These are phyloP conservation scores for Nebria ingens DNA, from an alignment of 1,140 invertebrate species.

Conservation along the genomic window DNA sequence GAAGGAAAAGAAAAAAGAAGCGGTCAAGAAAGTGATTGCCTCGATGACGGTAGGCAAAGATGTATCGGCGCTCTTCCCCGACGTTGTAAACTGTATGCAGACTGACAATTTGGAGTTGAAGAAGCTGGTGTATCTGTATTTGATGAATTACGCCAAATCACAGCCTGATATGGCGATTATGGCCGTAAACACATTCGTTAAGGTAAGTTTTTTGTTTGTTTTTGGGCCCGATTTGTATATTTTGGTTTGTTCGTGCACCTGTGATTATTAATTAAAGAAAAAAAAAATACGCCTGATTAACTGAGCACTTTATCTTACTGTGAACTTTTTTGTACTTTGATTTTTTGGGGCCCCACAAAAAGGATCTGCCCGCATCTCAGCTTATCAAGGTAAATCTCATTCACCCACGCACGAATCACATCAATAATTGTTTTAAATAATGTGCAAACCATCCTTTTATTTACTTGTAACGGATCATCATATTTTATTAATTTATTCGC, in stretches of 20 bases:
- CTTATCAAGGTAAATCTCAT: conserved; percentile 41
- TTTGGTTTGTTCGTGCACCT: conserved; percentile 13
- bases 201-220: conserved; percentile 49
- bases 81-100: conserved; percentile 99
- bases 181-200: conserved; percentile 99
- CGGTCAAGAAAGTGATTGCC: conserved; percentile 98
- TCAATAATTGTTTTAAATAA: neutral
- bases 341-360: conserved; percentile 31
- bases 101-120: conserved; percentile 99
- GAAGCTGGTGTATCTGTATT: conserved; percentile 97
- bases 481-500: too few relatives aligned
- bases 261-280: neutral
- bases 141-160: conserved; percentile 99
- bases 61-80: conserved; percentile 92
- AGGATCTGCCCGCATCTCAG: conserved; percentile 47
- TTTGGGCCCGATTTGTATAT: conserved; percentile 14
- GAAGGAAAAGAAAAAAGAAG: conserved; percentile 99
- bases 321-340: conserved; percentile 38
- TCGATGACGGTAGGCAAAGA: conserved; percentile 99
- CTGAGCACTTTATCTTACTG: neutral
- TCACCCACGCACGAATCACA: conserved; percentile 2
- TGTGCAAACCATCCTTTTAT: too few relatives aligned
- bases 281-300: neutral
- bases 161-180: conserved; percentile 99
- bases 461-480: too few relatives aligned